phyloP scores from a whole-genome alignment of 1,140 invertebrate genomes.

The Matsumurasca onukii region DNA sequence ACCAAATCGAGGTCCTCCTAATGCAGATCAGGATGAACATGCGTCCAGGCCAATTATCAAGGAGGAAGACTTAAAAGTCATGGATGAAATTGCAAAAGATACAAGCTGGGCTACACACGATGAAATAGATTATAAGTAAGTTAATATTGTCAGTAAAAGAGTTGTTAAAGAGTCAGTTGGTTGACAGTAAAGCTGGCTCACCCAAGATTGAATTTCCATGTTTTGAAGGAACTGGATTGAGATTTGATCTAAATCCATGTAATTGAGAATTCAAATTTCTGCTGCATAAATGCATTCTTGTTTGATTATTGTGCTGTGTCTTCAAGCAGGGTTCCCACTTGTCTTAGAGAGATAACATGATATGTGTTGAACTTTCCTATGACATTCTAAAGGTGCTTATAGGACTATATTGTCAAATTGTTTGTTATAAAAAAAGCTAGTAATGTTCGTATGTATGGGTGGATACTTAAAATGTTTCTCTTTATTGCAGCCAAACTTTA shows the following conservation, averaged over 20 bases:
- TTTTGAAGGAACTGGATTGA: neutral
- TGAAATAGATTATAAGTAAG: conserved; percentile 90
- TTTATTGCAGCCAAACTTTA: conserved; percentile 75
- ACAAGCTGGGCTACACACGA: conserved; percentile 89
- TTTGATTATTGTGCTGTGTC: too few species aligned
- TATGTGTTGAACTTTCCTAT: too few species aligned
- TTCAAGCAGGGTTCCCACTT: too few species aligned
- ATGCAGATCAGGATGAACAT: conserved; percentile 51
- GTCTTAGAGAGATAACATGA: too few species aligned
- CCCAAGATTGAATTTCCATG: too few species aligned
- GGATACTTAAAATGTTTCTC: conserved; percentile 36
- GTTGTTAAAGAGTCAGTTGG: neutral
- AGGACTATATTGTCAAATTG: too few species aligned
- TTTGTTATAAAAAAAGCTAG: too few species aligned
- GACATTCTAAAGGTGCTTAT: too few species aligned
- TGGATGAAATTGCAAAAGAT: conserved; percentile 88
- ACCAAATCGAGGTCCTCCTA: neutral
- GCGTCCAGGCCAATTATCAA: conserved; percentile 80
- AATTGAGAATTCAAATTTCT: too few species aligned
- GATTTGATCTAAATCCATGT: too few species aligned
- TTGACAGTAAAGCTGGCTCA: neutral
- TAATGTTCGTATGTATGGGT: too few species aligned
- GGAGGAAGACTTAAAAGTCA: conserved; percentile 86
- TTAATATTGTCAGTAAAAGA: conserved; percentile 36
- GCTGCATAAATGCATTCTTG: too few species aligned